These are phyloP conservation scores for Datnioides undecimradiatus DNA, from an alignment of 2,113 vertebrate species.

Conservation along the genomic window DNA sequence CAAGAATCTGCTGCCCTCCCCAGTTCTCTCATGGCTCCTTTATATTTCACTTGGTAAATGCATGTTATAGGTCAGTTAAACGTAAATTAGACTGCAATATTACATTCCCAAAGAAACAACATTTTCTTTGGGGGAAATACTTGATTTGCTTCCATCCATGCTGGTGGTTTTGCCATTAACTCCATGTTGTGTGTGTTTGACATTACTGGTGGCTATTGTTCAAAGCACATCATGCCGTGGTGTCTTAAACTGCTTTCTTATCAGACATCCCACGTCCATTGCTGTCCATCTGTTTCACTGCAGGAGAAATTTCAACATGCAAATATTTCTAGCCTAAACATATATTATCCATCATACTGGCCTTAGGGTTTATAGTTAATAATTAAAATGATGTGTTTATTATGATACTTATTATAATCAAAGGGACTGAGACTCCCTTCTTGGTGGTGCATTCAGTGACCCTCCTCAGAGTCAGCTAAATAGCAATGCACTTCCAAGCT, in stretches of 20 bases:
- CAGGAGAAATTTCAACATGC: neutral
- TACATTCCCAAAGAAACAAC: constrained; percentile 48
- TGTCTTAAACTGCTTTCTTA: constrained; percentile 41
- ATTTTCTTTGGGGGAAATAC: constrained; percentile 12
- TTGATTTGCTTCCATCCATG: constrained; percentile 29
- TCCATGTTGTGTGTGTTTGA: constrained; percentile 21
- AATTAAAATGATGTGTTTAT: constrained; percentile 12
- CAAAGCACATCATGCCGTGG: constrained; percentile 2
- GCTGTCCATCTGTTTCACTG: constrained; percentile 22
- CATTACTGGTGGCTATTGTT: constrained; percentile 13
- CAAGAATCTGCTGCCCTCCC: constrained; percentile 9
- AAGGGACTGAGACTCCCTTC: no score
- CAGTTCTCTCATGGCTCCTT: constrained; percentile 4
- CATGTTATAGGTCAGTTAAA: constrained; percentile 5
- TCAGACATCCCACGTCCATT: neutral
- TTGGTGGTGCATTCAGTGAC: neutral
- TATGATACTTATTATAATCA: no score
- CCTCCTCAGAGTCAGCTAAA: constrained; percentile 1
- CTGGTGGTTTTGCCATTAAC: constrained; percentile 15
- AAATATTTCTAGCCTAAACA: constrained; percentile 12
- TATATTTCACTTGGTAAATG: constrained; percentile 9
- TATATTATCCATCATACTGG: constrained; percentile 17
- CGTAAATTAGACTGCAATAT: constrained; percentile 27
- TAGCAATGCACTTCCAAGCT: neutral
- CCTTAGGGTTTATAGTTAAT: neutral